Evolutionary conservation across 2,888 invertebrate species (phyloP), one percentile per base, ranked within the genome.

Genomic region (Salticus scenicus): DNA sequence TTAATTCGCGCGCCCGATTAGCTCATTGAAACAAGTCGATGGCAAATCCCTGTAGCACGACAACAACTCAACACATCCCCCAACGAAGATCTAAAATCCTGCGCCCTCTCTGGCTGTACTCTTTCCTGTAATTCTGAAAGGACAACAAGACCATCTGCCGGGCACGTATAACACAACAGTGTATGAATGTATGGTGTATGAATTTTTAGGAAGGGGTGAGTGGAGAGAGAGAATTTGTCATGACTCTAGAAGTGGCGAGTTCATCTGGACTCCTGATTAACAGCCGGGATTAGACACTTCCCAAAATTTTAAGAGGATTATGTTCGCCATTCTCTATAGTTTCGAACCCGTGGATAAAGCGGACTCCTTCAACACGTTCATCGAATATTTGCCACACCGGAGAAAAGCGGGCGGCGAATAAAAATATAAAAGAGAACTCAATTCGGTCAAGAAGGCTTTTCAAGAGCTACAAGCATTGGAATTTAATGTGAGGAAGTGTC

Each of bases 221-320:
- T n/a, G 24, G 33, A 20, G 69, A 31, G 27, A 4, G 30, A 73
- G 72, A 80, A 72, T 66, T 72, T 42, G 63, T 72, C 66, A 66
- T 72, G 71, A 71, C 28, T 30, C 24, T 24, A 42, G 42, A 41
- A 24, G 42, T 42, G 37, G 37, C 67, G 67, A 70, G 73, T 80
- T 80, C 80, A 80, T 80, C 73, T 80, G 72, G 80, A 66, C 66
- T 69, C 1, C 77, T 84, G 77, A 84, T 84, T 84, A 84, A 84
- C 83, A 84, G 69, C 27, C n/a, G 27, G 83, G 83, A 84, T 84
- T 84, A 84, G 73, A 67, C 83, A 72, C 76, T 81, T 75, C 80
- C 80, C n/a, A 51, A 73, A 84, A 84, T 84, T 84, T 84, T 84
- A 84, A 84, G 83, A 84, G 83, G 83, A 84, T 84, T 84, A 84